Conservation (phyloP, 2,113 vertebrate genomes). For the Bubalus kerabau region DNA sequence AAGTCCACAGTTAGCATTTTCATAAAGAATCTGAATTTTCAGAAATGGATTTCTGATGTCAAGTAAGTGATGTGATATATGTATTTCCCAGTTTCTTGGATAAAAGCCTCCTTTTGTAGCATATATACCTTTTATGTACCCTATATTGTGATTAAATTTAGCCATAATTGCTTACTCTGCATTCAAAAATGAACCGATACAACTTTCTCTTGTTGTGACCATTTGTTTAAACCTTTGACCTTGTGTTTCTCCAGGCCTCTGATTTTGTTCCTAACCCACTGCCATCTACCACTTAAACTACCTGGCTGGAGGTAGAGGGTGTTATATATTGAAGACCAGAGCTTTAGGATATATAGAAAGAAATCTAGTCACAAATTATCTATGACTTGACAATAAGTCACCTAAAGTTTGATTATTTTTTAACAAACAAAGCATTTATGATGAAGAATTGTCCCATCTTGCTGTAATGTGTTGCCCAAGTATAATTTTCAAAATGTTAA, state of each 20-base stretch:
- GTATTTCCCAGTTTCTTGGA: neutral
- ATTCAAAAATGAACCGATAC: neutral
- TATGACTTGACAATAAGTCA: neutral
- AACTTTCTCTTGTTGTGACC: neutral
- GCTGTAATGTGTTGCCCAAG: neutral
- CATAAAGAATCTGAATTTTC: neutral
- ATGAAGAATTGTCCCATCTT: neutral
- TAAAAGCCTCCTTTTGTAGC: neutral
- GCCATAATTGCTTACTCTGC: neutral
- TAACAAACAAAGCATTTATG: neutral
- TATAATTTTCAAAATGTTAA: neutral
- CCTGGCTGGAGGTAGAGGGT: neutral
- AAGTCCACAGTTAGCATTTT: neutral
- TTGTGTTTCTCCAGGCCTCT: neutral
- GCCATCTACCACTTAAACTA: neutral
- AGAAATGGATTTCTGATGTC: constrained; percentile 15
- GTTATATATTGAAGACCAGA: neutral
- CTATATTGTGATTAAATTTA: neutral
- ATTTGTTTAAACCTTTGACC: neutral
- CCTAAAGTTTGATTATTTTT: neutral
- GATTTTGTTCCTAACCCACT: neutral
- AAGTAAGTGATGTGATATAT: neutral
- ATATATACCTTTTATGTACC: neutral
- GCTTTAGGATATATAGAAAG: neutral
- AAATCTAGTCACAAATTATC: neutral